Evolutionary conservation across 2,797 vertebrate genomes (phyloP).

Genomic region (Ispidina picta): DNA sequence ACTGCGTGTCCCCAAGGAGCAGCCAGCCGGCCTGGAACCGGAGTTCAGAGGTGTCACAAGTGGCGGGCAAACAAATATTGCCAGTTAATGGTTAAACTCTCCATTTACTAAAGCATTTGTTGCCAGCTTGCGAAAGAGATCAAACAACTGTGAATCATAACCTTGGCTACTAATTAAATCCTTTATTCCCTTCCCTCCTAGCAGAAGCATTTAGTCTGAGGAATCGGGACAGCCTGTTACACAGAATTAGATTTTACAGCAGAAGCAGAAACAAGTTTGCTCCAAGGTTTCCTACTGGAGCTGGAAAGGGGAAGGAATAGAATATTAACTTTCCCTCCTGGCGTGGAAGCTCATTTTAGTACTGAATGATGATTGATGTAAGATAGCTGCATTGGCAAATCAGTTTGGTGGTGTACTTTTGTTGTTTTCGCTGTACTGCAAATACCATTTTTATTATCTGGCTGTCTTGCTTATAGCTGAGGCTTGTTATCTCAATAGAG

Average conservation of each 20-base stretch:
- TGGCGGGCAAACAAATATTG: conserved; percentile 40
- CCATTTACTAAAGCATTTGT: conserved; percentile 43
- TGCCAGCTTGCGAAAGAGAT: conserved; percentile 54
- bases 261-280: conserved; percentile 10
- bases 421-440: not conserved
- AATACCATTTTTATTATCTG: not conserved
- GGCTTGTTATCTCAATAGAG: not conserved
- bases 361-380: not conserved
- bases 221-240: conserved; percentile 17
- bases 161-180: conserved; percentile 71
- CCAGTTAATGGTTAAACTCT: conserved; percentile 64
- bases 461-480: not conserved
- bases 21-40: not conserved
- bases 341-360: not conserved
- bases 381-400: conserved; percentile 9
- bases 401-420: not conserved
- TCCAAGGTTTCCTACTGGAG: not conserved
- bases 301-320: conserved; percentile 26
- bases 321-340: conserved; percentile 31
- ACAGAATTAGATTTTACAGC: conserved; percentile 6
- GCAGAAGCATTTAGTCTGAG: conserved; percentile 47
- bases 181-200: conserved; percentile 47
- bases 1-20: not conserved
- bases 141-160: conserved; percentile 57
- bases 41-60: conserved; percentile 31